These are phyloP conservation scores for Rhysida immarginata DNA, from an alignment of 1,140 invertebrate genomes.

Conservation along the genomic window DNA sequence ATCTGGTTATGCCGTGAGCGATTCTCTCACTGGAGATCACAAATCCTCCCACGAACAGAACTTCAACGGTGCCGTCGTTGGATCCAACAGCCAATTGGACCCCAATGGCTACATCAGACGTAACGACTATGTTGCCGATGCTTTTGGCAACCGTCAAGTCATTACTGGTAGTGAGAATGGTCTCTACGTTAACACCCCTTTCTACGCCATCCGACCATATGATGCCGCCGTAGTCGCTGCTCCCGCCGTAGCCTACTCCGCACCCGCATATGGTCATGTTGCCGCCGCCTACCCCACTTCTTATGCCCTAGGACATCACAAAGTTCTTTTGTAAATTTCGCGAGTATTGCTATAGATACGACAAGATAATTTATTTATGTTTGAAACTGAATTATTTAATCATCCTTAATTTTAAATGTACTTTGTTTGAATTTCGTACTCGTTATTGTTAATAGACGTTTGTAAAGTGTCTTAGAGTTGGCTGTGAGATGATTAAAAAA, in stretches of 20 bases:
- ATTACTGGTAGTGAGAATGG: constrained; percentile 6
- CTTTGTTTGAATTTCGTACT: too few species aligned
- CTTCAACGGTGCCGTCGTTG: too few species aligned
- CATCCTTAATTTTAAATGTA: too few species aligned
- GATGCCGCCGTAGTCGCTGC: neutral
- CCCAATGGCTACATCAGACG: constrained; percentile 4
- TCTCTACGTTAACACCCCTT: constrained; percentile 2
- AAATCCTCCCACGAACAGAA: too few species aligned
- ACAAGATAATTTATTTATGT: too few species aligned
- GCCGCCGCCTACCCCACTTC: neutral
- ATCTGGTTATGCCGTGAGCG: neutral
- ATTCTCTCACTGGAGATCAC: neutral
- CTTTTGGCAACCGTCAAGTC: neutral
- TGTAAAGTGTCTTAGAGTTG: too few species aligned
- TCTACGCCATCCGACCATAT: neutral
- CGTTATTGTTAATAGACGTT: too few species aligned
- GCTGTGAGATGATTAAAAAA: too few species aligned
- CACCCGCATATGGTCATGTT: neutral
- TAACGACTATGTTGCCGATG: constrained; percentile 2
- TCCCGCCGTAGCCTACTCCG: neutral
- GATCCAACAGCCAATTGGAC: neutral
- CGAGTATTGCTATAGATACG: too few species aligned
- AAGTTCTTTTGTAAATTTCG: too few species aligned
- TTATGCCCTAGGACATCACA: too few species aligned
- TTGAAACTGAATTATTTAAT: too few species aligned